Evolutionary conservation across 2,797 vertebrate species (phyloP), one percentile per base, ranked within the genome.

Genomic region (Squalus acanthias): DNA sequence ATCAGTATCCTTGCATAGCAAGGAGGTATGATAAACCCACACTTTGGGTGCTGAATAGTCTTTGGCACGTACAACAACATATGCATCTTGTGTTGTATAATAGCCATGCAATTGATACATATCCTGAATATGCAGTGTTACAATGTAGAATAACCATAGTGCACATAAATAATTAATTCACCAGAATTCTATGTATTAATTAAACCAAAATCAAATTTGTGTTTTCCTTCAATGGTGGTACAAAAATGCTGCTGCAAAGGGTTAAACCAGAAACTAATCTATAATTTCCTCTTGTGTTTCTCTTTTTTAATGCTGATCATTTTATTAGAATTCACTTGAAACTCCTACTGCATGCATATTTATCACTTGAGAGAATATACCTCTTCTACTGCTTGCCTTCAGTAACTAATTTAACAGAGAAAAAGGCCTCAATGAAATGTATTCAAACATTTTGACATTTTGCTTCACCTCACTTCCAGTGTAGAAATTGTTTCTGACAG

Each of bases 361-460:
- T 98, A 98, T 98, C 98, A 98, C 97, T 97, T 0, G 7, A 98
- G 97, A 98, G 98, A 98, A 98, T 98, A 97, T 97, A 97, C 98
- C 98, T 98, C 97, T 98, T 97, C 98, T 98, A 97, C 97, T 98
- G 70, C 97, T 97, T 98, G 98, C 98, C 97, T 98, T 98, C 97
- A 97, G 94, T 95, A 57, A 95, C 98, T 98, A 98, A 98, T 98
- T 98, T 98, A 98, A 98, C 98, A 74, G 50, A 74, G 69, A 95
- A 98, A 98, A 98, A 98, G 98, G 98, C 98, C 98, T 98, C 98
- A 98, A 98, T 98, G 98, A 98, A 99, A 99, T 99, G 98, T 99
- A 99, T 99, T 99, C 99, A 99, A 99, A 99, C 99, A 99, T 99
- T 99, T 99, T 99, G 99, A 99, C 99, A 99, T 99, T 99, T 99